Evolutionary conservation across 2,888 invertebrate species (phyloP).

Genomic region (Hartigia nigra): DNA sequence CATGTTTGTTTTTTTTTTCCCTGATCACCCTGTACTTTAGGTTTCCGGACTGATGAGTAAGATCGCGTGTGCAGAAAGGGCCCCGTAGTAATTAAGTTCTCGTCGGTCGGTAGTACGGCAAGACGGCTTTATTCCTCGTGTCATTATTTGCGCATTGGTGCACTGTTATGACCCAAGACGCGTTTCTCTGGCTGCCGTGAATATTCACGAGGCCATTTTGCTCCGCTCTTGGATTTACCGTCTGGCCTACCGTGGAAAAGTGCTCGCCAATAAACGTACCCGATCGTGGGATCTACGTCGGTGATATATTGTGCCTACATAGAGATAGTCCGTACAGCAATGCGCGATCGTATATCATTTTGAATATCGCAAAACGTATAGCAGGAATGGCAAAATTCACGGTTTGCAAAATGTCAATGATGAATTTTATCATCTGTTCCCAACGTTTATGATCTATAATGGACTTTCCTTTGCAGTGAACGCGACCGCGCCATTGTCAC

Average conservation of each 20-base stretch:
- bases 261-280: slow-evolving; percentile 38
- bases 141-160: slow-evolving; percentile 62
- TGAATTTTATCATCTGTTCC: slow-evolving; percentile 49
- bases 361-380: not conserved
- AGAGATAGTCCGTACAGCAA: not conserved
- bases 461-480: not conserved
- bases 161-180: slow-evolving; percentile 52
- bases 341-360: not conserved
- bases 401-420: not conserved
- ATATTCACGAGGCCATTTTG: slow-evolving; percentile 55
- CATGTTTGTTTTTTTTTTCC: not conserved
- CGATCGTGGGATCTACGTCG: slow-evolving; percentile 11
- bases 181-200: slow-evolving; percentile 41
- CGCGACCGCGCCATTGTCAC: slow-evolving; percentile 12
- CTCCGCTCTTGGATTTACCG: slow-evolving; percentile 36
- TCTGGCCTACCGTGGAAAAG: slow-evolving; percentile 37
- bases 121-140: slow-evolving; percentile 57
- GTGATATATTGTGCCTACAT: not conserved
- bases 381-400: not conserved
- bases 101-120: slow-evolving; percentile 44
- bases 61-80: slow-evolving; percentile 61
- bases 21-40: slow-evolving; percentile 19
- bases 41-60: slow-evolving; percentile 60
- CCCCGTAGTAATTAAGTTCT: slow-evolving; percentile 58
- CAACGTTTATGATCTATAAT: slow-evolving; percentile 55